These are phyloP conservation scores for Sebastes reedi DNA, from an alignment of 2,797 vertebrate species.

Conservation along the genomic window DNA sequence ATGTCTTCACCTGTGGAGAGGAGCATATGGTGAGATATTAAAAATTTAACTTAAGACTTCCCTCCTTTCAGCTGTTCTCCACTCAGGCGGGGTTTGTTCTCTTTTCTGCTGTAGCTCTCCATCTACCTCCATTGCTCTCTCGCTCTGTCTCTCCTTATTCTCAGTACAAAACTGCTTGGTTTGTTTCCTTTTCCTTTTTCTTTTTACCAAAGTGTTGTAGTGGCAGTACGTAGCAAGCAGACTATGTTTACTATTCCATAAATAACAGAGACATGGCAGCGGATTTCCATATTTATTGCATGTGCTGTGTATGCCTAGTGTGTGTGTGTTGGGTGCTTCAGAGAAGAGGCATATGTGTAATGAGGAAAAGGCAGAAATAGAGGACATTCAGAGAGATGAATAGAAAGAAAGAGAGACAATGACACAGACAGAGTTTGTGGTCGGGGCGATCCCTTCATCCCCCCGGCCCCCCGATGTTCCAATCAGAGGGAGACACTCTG, in stretches of 20 bases:
- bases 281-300: slow-evolving; percentile 57
- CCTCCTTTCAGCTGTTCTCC: slow-evolving; percentile 48
- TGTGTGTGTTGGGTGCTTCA: slow-evolving; percentile 11
- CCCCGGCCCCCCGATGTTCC: slow-evolving; percentile 13
- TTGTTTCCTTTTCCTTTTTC: neutral
- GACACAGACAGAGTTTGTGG: slow-evolving; percentile 28
- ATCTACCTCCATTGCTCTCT: neutral
- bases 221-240: slow-evolving; percentile 5
- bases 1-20: slow-evolving; percentile 70
- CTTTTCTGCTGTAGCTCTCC: neutral
- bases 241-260: slow-evolving; percentile 36
- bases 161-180: slow-evolving; percentile 16
- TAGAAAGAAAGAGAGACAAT: slow-evolving; percentile 1
- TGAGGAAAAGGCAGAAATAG: slow-evolving; percentile 23
- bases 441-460: slow-evolving; percentile 12
- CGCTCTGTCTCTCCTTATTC: neutral
- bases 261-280: slow-evolving; percentile 45
- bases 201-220: slow-evolving; percentile 13
- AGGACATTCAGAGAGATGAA: slow-evolving; percentile 16
- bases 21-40: slow-evolving; percentile 76
- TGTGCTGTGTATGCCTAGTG: slow-evolving; percentile 1
- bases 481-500: slow-evolving; percentile 58
- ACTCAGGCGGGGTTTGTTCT: slow-evolving; percentile 15
- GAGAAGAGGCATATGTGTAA: neutral
- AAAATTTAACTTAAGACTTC: slow-evolving; percentile 71